These are phyloP conservation scores for Epirrhoe alternata DNA, from an alignment of 2,888 invertebrate species.

Conservation along the genomic window DNA sequence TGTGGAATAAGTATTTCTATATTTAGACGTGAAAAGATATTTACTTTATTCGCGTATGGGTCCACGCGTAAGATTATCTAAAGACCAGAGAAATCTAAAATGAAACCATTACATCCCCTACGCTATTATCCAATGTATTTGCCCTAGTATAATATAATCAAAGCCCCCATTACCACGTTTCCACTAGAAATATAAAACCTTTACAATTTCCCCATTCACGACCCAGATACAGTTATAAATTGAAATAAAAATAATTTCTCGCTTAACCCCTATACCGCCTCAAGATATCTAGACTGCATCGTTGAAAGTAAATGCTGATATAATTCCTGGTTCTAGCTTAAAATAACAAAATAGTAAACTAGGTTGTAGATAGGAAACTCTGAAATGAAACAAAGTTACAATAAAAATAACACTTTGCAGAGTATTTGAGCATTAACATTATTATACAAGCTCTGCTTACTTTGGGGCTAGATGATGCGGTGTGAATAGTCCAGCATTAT, in stretches of 20 bases:
- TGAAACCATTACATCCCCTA: background rate
- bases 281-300: slow-evolving; percentile 80
- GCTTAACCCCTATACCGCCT: slow-evolving; percentile 68
- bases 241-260: slow-evolving; percentile 71
- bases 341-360: slow-evolving; percentile 10
- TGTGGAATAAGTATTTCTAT: too few species aligned
- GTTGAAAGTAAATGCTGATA: slow-evolving; percentile 82
- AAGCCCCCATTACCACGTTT: slow-evolving; percentile 20
- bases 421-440: too few species aligned
- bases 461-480: too few species aligned
- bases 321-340: slow-evolving; percentile 68
- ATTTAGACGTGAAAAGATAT: too few species aligned
- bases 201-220: slow-evolving; percentile 34
- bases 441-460: too few species aligned
- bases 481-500: too few species aligned
- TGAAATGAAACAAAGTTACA: too few species aligned
- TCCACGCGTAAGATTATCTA: background rate
- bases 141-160: slow-evolving; percentile 20
- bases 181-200: slow-evolving; percentile 28
- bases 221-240: slow-evolving; percentile 45
- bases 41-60: background rate
- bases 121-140: background rate
- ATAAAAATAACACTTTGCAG: too few species aligned
- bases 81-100: background rate
- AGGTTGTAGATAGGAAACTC: slow-evolving; percentile 18